phyloP scores from a whole-genome alignment of 2,113 vertebrate genomes.

The Lichenostomus cassidix region DNA sequence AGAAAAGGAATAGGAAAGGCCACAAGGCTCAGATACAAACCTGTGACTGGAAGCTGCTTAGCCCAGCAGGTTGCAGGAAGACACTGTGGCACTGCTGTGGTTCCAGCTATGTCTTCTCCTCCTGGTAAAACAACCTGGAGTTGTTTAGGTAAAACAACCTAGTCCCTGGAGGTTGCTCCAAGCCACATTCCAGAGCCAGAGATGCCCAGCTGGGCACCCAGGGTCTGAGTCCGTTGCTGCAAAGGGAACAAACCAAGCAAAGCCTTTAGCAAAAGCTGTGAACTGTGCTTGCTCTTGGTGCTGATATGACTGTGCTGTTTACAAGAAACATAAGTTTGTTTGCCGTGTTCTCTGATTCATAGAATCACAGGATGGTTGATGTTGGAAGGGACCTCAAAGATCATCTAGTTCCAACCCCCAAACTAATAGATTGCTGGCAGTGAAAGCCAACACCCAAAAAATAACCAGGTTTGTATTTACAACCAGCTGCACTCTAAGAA shows the following conservation, averaged over 20 bases:
- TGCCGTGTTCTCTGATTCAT: not conserved
- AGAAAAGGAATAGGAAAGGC: not conserved
- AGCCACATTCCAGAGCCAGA: not conserved
- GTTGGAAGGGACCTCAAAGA: not conserved
- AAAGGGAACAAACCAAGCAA: not conserved
- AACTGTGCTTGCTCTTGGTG: not conserved
- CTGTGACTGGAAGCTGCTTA: not conserved
- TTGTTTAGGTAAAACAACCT: not conserved
- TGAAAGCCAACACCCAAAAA: not conserved
- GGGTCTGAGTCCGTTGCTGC: not conserved
- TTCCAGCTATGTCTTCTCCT: not conserved
- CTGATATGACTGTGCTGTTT: constrained; percentile 13
- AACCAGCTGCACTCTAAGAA: constrained; percentile 31
- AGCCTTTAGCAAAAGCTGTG: not conserved
- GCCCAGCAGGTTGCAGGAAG: not conserved
- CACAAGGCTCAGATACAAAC: not conserved
- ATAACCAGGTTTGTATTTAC: not conserved
- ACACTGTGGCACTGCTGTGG: not conserved
- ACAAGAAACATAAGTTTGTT: not conserved
- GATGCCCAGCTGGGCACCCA: not conserved
- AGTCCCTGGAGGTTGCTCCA: not conserved
- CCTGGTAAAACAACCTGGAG: not conserved
- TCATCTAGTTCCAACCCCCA: not conserved
- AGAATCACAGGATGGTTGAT: not conserved
- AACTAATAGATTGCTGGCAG: not conserved